phyloP scores from a whole-genome alignment of 2,113 vertebrate species.

The Rhea americana region DNA sequence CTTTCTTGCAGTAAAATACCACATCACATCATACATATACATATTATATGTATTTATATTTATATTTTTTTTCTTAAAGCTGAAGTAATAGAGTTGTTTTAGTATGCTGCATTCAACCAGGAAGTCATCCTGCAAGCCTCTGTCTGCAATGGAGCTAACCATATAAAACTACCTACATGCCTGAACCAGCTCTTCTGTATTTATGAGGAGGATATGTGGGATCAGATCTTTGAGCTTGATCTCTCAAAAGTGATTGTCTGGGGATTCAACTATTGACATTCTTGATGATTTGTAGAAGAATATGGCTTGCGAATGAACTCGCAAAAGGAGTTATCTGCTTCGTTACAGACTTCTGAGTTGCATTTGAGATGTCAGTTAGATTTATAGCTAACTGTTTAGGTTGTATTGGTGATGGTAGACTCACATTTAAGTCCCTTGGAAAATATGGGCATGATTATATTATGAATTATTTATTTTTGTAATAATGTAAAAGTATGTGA shows the following conservation, averaged over 20 bases:
- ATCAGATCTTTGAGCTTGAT: not conserved
- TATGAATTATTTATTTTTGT: not conserved
- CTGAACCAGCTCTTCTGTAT: not conserved
- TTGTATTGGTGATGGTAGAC: not conserved
- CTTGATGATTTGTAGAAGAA: not conserved
- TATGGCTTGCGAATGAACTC: not conserved
- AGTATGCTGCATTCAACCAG: not conserved
- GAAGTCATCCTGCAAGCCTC: not conserved
- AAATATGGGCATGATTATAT: not conserved
- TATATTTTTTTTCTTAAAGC: not conserved
- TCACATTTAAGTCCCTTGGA: not conserved
- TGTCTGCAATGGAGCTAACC: not conserved
- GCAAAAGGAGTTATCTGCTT: not conserved
- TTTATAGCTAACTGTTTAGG: not conserved
- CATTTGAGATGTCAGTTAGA: not conserved
- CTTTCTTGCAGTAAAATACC: not conserved
- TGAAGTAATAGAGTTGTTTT: not conserved
- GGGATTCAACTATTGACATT: not conserved
- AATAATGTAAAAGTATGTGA: not conserved
- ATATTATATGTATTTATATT: not conserved
- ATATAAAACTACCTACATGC: not conserved
- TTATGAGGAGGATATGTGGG: accelerated
- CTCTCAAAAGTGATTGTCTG: not conserved
- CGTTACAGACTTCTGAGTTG: accelerated
- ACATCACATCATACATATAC: not conserved